Conservation (phyloP, 2,113 vertebrate species). For the Heterochromis multidens region DNA sequence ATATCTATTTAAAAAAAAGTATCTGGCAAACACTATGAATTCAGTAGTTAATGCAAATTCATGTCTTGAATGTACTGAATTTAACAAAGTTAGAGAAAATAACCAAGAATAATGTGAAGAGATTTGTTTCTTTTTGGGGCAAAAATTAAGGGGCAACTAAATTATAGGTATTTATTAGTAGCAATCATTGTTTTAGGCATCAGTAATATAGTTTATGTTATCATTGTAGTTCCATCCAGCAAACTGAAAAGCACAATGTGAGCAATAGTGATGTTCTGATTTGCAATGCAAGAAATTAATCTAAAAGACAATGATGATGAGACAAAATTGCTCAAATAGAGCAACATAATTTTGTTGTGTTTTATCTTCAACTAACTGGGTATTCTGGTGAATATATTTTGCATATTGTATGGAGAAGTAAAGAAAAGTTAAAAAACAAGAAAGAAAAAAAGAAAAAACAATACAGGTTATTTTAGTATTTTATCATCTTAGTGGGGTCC, state of each 20-base stretch:
- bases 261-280: not conserved
- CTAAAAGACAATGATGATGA: not conserved
- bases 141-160: not conserved
- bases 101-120: not conserved
- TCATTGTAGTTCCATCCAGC: not conserved
- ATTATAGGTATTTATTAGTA: not conserved
- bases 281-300: not conserved
- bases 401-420: not conserved
- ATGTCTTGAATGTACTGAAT: not conserved
- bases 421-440: too few relatives aligned
- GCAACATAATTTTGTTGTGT: not conserved
- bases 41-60: not conserved
- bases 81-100: not conserved
- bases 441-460: too few relatives aligned
- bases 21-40: too few relatives aligned
- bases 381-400: not conserved
- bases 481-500: too few relatives aligned
- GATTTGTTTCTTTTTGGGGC: not conserved
- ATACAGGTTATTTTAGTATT: not conserved
- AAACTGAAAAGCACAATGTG: not conserved
- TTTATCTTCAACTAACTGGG: not conserved
- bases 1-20: not conserved
- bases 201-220: not conserved
- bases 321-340: not conserved
- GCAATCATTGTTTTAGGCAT: not conserved